Conservation (phyloP, 2,797 vertebrate species). For the Tangara arthus region DNA sequence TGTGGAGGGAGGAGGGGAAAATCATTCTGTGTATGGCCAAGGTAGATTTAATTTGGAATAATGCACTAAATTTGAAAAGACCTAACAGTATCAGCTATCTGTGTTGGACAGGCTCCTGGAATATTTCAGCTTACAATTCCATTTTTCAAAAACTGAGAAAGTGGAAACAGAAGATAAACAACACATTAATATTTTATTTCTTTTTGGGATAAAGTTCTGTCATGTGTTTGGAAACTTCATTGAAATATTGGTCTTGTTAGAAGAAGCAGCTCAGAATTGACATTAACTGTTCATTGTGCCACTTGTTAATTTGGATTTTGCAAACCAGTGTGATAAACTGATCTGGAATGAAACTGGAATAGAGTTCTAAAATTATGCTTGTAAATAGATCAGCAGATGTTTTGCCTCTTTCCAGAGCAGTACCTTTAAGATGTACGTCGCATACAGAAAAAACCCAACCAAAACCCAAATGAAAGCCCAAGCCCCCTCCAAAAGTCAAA, state of each 20-base stretch:
- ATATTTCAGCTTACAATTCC: not conserved
- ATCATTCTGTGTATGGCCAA: not conserved
- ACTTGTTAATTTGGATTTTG: not conserved
- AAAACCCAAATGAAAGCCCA: not conserved
- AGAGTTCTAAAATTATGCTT: not conserved
- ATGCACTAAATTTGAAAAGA: not conserved
- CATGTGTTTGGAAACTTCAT: not conserved
- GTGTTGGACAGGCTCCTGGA: not conserved
- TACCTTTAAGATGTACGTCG: not conserved
- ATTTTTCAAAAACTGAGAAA: not conserved
- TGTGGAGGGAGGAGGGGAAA: not conserved
- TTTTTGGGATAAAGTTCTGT: not conserved
- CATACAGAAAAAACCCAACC: not conserved
- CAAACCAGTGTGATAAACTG: not conserved
- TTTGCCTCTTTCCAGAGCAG: not conserved
- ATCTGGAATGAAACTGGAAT: not conserved
- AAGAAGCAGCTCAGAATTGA: not conserved
- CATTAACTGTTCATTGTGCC: not conserved
- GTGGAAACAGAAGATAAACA: not conserved
- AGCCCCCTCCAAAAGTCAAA: not conserved
- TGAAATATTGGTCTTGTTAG: not conserved
- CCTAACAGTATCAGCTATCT: not conserved
- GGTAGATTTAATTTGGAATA: not conserved
- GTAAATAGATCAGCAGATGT: not conserved
- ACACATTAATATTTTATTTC: not conserved